Evolutionary conservation across 2,797 vertebrate species (phyloP), one percentile per base, ranked within the genome.

Genomic region (Acanthornis magna): DNA sequence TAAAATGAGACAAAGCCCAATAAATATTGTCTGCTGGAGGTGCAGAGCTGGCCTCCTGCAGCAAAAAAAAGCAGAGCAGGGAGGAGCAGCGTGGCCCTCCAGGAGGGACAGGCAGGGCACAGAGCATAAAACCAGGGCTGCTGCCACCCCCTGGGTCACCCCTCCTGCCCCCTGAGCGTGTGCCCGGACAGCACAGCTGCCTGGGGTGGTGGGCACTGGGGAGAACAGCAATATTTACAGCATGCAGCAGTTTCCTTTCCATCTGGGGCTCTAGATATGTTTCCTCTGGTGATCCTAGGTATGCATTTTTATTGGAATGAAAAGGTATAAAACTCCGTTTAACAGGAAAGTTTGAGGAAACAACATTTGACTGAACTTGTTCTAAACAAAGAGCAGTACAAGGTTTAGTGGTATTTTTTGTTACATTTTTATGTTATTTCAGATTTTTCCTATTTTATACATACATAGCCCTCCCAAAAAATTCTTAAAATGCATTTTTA

Each of bases 131-230:
- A 19, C 7, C 5, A 12, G 51, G 16, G 16, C 22, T 60, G 12
- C 50, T 57, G 55, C 9, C n/a, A 60, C 9, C 3, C 0, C 22
- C 20, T 3, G 16, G 20, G 66, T 21, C 13, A 27, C n/a, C 47
- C 32, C 6, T 32, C 3, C 30, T 40, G n/a, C 15, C 20, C 23
- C 34, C 21, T 3, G 0, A 0, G 5, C 11, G 32, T 4, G 25
- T 25, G 47, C 13, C 10, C 40, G 6, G 17, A 17, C 43, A 20
- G 30, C n/a, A 27, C 61, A 20, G 53, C 11, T 43, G 20, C 51
- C 47, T 2, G 3, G 1, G 2, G 2, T 32, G n/a, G 4, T 4
- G 36, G 29, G 65, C 9, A 5, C 14, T 13, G 43, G 1, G 14
- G 45, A 38, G 8, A 57, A 20, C 2, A 25, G 16, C 5, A 21